Evolutionary conservation across 2,888 invertebrate genomes (phyloP).

Genomic region (Lycaena phlaeas): DNA sequence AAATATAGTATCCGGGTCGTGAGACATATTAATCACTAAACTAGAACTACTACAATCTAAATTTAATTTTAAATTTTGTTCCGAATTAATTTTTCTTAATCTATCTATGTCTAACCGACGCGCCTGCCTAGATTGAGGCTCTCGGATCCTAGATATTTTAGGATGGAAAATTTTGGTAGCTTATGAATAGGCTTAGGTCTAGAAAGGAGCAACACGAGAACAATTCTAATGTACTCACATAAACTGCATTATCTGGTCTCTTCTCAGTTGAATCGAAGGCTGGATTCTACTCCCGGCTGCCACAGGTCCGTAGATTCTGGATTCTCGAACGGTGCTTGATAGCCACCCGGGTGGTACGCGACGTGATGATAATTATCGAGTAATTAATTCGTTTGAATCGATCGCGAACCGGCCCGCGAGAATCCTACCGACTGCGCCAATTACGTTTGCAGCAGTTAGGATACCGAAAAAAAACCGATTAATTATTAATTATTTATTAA

Average conservation of each 20-base stretch:
- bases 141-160: background rate
- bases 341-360: slow-evolving; percentile 1
- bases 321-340: background rate
- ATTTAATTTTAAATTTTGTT: no score
- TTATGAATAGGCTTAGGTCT: slow-evolving; percentile 7
- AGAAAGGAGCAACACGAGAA: slow-evolving; percentile 6
- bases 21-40: background rate
- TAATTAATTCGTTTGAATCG: background rate
- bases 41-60: background rate
- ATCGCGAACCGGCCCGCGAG: slow-evolving; percentile 2
- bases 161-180: background rate
- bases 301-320: slow-evolving; percentile 3
- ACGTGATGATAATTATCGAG: background rate
- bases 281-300: background rate
- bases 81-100: background rate
- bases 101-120: background rate
- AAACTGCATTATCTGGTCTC: slow-evolving; percentile 7
- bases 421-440: slow-evolving; percentile 1
- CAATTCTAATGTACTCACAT: slow-evolving; percentile 3
- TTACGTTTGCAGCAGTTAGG: slow-evolving; percentile 2
- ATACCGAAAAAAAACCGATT: background rate
- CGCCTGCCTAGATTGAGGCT: slow-evolving; percentile 4
- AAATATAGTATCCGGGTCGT: slow-evolving; percentile 10
- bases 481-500: background rate
- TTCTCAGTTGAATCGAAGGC: slow-evolving; percentile 5